Conservation (phyloP, 2,113 vertebrate genomes). For the Nestor notabilis region DNA sequence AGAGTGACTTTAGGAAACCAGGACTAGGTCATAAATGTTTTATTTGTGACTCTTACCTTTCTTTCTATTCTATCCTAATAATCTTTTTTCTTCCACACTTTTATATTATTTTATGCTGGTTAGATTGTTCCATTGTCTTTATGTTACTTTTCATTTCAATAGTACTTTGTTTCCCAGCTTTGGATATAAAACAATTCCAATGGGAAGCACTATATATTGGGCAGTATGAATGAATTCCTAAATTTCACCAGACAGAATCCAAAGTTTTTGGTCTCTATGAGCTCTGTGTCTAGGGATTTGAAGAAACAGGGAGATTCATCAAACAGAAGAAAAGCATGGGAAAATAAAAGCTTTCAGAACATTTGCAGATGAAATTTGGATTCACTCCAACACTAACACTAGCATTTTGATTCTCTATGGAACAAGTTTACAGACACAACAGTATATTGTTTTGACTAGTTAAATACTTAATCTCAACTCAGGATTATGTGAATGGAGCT, state of each 20-base stretch:
- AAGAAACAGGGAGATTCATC: not conserved
- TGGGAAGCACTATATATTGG: not conserved
- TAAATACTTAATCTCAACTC: not conserved
- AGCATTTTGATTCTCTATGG: not conserved
- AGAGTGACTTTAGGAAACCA: not conserved
- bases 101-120: not conserved
- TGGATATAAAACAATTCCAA: not conserved
- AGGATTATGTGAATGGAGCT: not conserved
- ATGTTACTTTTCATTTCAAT: not conserved
- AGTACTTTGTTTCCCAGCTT: not conserved
- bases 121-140: not conserved
- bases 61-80: not conserved
- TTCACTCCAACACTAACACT: not conserved
- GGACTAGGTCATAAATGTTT: not conserved
- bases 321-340: not conserved
- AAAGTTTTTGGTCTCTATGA: not conserved
- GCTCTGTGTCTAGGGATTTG: not conserved
- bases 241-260: not conserved
- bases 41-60: not conserved
- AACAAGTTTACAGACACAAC: not conserved
- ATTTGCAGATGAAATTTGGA: not conserved
- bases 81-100: not conserved
- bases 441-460: not conserved
- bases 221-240: not conserved
- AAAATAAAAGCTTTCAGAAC: not conserved